Base-by-base conservation (phyloP, 2,113 vertebrate species). In the Miniopterus natalensis region DNA sequence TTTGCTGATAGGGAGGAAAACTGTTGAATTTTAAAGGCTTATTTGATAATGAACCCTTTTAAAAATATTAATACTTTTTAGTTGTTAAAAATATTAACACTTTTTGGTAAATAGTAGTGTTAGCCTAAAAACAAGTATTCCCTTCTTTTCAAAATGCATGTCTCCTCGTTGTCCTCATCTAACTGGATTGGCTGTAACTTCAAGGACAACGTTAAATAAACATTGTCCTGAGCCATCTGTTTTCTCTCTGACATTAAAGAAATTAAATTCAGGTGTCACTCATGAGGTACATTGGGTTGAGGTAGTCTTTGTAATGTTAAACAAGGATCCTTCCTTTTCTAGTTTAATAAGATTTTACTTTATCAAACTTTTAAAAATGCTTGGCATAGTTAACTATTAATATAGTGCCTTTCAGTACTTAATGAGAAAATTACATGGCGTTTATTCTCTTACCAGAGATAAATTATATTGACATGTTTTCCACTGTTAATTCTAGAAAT, bases 231-330 rank as follows among this genome's bases (percentile, higher is more conserved):
- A 90, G 71, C 80, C 77, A 95, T 87, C 61, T 74, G 47, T 68
- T 90, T 96, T 63, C 70, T 25, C n/a, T 68, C 47, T 70, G 71
- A 95, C 13, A 61, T 80, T 80, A 65, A 86, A 90, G 36, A 71
- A 77, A 66, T 87, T 95, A 92, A 83, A 96, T 96, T 90, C 77
- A 78, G 2, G 27, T 94, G 84, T 80, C 78, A 92, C 49, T 95
- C 61, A 49, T 66, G 29, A 87, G 20, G 40, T 78, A 74, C 57
- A 79, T 20, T 88, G 55, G 36, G n/a, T 78, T 88, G 18, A 90
- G 18, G 36, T 42, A 84, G 70, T 84, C 59, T 96, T 96, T 93
- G 78, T 92, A 92, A 77, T 88, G 55, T 88, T 94, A 90, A 92
- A 85, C 10, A 86, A 93, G 18, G 27, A 73, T 23, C 29, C 29